Evolutionary conservation across 2,113 vertebrate species (phyloP).

Genomic region (Pavo muticus): DNA sequence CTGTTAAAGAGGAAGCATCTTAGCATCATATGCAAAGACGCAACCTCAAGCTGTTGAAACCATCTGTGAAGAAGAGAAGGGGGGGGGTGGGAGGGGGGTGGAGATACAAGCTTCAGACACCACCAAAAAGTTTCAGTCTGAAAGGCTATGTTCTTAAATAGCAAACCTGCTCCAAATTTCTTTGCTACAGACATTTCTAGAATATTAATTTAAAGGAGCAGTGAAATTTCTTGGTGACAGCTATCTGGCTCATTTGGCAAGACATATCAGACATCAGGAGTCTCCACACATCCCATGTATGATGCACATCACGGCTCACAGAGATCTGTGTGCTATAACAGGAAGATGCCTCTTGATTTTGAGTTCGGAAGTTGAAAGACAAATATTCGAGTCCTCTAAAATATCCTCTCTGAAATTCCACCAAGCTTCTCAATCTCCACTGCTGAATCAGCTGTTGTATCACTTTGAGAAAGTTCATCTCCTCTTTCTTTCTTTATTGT

Average conservation of each 20-base stretch:
- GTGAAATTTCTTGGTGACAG: background rate
- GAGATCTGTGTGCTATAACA: background rate
- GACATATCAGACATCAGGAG: background rate
- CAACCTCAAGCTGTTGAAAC: slow-evolving; percentile 42
- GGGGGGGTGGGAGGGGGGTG: background rate
- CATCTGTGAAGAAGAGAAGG: slow-evolving; percentile 14
- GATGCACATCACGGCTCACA: accelerated
- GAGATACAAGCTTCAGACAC: background rate
- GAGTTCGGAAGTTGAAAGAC: background rate
- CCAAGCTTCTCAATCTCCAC: background rate
- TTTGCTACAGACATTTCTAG: background rate
- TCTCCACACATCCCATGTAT: background rate
- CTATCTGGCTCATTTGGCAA: background rate
- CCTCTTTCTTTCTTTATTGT: background rate
- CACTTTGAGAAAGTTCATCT: background rate
- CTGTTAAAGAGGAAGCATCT: background rate
- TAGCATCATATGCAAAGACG: slow-evolving; percentile 54
- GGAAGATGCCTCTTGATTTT: background rate
- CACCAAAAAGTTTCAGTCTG: background rate
- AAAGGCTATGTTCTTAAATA: background rate
- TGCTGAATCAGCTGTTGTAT: accelerated
- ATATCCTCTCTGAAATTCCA: background rate
- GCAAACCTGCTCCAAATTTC: background rate
- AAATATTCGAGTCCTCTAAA: accelerated
- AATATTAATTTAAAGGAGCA: background rate